Conservation (phyloP, 1,140 invertebrate genomes). For the Colletes latitarsis region DNA sequence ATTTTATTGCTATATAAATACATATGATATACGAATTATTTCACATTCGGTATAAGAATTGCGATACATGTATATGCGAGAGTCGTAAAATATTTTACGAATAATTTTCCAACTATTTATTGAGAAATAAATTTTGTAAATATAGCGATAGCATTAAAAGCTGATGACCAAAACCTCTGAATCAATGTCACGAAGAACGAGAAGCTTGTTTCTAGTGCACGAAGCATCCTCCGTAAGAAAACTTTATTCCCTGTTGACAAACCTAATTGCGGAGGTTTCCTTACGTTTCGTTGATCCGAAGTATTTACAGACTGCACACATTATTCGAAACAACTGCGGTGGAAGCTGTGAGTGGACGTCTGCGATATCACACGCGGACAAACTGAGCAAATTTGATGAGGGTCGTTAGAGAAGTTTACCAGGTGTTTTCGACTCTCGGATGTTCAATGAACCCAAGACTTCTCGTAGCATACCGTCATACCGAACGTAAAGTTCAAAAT, state of each 20-base stretch:
- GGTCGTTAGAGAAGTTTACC: neutral
- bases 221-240: neutral
- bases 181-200: neutral
- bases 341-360: neutral
- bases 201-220: neutral
- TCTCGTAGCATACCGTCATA: neutral
- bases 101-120: no score
- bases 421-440: slow-evolving; percentile 21
- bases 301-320: neutral
- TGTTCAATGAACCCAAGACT: slow-evolving; percentile 22
- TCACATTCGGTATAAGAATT: no score
- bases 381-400: neutral
- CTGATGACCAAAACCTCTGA: no score
- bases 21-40: no score
- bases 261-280: slow-evolving; percentile 22
- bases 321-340: slow-evolving; percentile 5
- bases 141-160: no score
- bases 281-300: neutral
- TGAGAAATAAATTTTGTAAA: neutral
- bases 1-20: no score
- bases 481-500: neutral
- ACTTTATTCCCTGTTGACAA: slow-evolving; percentile 52
- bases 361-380: neutral
- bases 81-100: no score
- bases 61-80: neutral